Base-by-base conservation (phyloP, 2,113 vertebrate genomes). In the Cynocephalus volans region DNA sequence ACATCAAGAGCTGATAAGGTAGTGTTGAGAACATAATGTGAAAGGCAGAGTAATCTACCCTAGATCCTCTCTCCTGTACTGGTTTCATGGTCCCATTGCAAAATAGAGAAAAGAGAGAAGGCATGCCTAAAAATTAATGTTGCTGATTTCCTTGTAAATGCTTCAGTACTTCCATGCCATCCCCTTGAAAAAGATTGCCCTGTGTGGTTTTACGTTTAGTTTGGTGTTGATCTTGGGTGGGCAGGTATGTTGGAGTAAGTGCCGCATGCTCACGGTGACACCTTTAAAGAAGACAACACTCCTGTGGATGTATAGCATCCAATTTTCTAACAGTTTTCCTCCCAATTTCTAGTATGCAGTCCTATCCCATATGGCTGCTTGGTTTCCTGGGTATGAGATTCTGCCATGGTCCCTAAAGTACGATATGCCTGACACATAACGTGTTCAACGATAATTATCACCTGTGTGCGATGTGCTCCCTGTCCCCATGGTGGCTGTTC, bases 91-190 rank as follows among this genome's bases (percentile, higher is more conserved):
- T 18, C 64, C 50, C 28, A 70, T 28, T 70, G 23, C 9, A 77
- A 62, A 77, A 15, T 10, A 19, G 14, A 17, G 41, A 52, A 83
- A 11, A 79, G 33, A 33, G 48, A 11, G 12, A 45, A 12, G 10
- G 1, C 8, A 3, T 9, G 45, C 28, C 15, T 58, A 18, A 64
- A 65, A 50, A 33, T 36, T 23, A n/a, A 11, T 8, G 5, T 12
- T 12, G 15, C 62, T 10, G 15, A 45, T n/a, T 23, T 28, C 33
- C 45, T 33, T 13, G 41, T 50, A 52, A 77, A 33, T 41, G 33
- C 4, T 5, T 8, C 5, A 17, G 33, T 45, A 12, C 15, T 12
- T 62, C 23, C 60, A 5, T 9, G 3, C 3, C n/a, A 10, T 41
- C n/a, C 48, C 17, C 26, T 45, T 52, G 28, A 31, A 58, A 21